These are phyloP conservation scores for Arion vulgaris DNA, from an alignment of 1,140 invertebrate species.

Conservation along the genomic window DNA sequence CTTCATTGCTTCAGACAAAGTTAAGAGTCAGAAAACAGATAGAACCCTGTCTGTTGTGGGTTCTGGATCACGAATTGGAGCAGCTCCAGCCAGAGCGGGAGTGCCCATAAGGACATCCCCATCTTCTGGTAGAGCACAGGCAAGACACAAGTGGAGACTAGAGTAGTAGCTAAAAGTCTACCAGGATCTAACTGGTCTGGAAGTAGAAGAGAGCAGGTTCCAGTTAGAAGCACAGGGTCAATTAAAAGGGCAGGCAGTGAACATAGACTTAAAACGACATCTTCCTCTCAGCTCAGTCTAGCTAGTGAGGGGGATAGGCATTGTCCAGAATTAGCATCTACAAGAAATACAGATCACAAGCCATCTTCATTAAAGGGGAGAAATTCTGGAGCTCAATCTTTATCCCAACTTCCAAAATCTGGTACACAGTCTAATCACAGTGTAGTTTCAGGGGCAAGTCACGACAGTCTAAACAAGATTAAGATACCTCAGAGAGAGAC, in stretches of 20 bases:
- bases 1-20: not conserved
- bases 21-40: not conserved
- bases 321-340: not conserved
- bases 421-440: not conserved
- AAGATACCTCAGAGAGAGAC: not conserved
- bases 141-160: not conserved
- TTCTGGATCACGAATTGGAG: not conserved
- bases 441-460: not conserved
- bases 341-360: not conserved
- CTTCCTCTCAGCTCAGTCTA: not conserved
- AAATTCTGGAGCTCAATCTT: not conserved
- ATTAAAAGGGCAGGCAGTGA: not conserved
- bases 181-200: not conserved
- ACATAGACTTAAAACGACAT: not conserved
- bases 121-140: not conserved
- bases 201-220: not conserved
- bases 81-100: not conserved
- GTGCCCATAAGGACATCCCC: not conserved
- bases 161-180: not conserved
- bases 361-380: not conserved
- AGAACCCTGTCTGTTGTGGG: not conserved
- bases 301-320: not conserved
- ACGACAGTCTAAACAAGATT: not conserved
- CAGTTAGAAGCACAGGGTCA: not conserved
- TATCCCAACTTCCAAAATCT: not conserved